Evolutionary conservation across 2,797 vertebrate genomes (phyloP), one percentile per base, ranked within the genome.

Genomic region (Crocidura indochinensis): DNA sequence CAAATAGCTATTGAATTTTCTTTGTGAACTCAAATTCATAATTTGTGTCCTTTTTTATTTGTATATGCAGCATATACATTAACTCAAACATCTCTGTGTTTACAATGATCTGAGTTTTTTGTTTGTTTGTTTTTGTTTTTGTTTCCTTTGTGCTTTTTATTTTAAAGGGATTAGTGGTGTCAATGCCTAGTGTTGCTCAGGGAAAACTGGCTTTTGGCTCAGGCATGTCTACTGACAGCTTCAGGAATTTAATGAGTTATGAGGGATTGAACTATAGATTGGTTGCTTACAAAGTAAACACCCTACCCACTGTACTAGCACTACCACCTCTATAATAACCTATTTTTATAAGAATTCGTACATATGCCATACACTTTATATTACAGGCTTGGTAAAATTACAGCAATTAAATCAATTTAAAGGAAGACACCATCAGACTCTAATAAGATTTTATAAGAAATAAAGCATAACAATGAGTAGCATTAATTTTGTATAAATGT

Each of bases 391-490:
- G 64, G 19, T 3, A 71, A 89, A 86, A 64, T 26, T 65, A 12
- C 26, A 71, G 3, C 10, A 75, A 47, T 77, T 91, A 9, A 64
- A 19, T 75, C 9, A 47, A 8, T 74, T 87, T 93, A 72, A 64
- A 90, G 73, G 44, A 24, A 82, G 22, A 44, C 19, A 78, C 29
- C 31, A 44, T n/a, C 72, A 80, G 38, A 80, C 38, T 47, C 64
- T 90, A 20, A 88, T 3, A 76, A 79, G 27, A 29, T 91, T 81
- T 74, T 75, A 69, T 60, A 65, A 84, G 24, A 29, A 75, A 83
- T 73, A 72, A 71, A 79, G 87, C 2, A 46, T 27, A 72, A 53
- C 20, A 87, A 47, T 76, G n/a, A 91, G 38, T 12, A 62, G 47
- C 67, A 38, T 90, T 65, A 24, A 24, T 9, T 76, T 91, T 79